phyloP scores from a whole-genome alignment of 2,888 invertebrate species.

The Chloroclystis v-ata region DNA sequence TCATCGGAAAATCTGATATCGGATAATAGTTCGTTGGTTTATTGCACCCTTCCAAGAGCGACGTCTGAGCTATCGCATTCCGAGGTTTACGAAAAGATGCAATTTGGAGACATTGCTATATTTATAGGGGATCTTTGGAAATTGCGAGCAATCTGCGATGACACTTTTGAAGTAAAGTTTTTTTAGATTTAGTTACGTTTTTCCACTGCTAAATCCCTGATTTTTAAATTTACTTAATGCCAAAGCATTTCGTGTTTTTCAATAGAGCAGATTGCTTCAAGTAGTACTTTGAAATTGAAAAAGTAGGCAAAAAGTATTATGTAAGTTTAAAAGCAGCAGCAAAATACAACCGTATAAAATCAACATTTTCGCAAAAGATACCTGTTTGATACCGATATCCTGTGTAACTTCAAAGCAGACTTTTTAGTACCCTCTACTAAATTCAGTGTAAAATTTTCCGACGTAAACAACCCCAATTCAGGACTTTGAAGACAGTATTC shows the following conservation, averaged over 20 bases:
- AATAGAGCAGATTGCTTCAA: no score
- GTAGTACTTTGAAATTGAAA: no score
- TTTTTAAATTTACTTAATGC: no score
- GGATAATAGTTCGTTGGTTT: constrained; percentile 14
- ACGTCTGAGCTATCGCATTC: constrained; percentile 23
- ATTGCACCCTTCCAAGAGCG: constrained; percentile 20
- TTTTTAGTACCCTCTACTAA: no score
- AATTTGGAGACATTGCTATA: constrained; percentile 36
- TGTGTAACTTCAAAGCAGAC: no score
- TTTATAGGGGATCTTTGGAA: constrained; percentile 32
- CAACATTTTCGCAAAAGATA: no score
- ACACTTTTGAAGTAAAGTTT: constrained; percentile 9
- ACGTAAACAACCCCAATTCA: not conserved
- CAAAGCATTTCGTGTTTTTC: no score
- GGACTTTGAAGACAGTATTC: not conserved
- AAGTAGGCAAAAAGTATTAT: not conserved
- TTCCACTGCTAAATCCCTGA: no score
- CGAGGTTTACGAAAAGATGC: constrained; percentile 29
- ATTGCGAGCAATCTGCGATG: constrained; percentile 29
- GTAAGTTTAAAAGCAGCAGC: not conserved
- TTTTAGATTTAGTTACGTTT: not conserved
- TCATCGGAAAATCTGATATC: not conserved
- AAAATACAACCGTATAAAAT: no score
- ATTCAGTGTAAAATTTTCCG: no score
- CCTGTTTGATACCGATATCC: no score